Percentiles rank a stretch among this genome's conserved stretches.
phyloP scores from a whole-genome alignment of 2,797 vertebrate genomes.

The Phaenicophaeus curvirostris region DNA sequence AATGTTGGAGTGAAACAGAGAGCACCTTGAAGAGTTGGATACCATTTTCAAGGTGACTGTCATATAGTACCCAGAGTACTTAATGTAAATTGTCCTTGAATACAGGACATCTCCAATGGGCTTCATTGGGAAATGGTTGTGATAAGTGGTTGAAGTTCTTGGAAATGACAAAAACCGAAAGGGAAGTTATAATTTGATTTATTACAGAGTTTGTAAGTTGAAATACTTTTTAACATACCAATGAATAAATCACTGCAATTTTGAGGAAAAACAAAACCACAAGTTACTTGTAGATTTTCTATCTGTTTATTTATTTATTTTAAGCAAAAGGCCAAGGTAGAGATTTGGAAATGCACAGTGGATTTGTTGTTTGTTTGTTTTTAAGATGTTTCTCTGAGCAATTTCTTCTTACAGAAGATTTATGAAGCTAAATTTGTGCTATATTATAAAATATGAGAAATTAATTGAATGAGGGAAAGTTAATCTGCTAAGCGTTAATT shows the following conservation, averaged over 20 bases:
- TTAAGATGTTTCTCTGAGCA: neutral
- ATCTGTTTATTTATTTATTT: neutral
- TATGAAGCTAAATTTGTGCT: neutral
- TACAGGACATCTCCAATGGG: neutral
- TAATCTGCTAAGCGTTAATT: neutral
- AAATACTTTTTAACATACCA: neutral
- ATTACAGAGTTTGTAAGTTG: neutral
- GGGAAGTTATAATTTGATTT: neutral
- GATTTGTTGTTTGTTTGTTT: neutral
- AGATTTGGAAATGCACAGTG: neutral
- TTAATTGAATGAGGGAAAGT: neutral
- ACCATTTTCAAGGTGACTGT: neutral
- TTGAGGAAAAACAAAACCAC: neutral
- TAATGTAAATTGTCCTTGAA: neutral
- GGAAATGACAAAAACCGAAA: neutral
- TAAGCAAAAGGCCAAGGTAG: neutral
- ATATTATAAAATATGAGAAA: neutral
- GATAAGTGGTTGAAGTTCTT: neutral
- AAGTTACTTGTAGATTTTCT: neutral
- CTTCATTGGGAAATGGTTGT: neutral
- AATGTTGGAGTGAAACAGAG: neutral
- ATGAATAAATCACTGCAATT: neutral
- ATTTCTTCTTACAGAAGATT: neutral
- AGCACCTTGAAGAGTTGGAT: neutral
- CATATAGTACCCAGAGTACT: neutral